Percentiles rank a stretch among this genome's conserved stretches.
These are phyloP conservation scores for Picathartes gymnocephalus DNA, from an alignment of 2,113 vertebrate species.

Conservation along the genomic window DNA sequence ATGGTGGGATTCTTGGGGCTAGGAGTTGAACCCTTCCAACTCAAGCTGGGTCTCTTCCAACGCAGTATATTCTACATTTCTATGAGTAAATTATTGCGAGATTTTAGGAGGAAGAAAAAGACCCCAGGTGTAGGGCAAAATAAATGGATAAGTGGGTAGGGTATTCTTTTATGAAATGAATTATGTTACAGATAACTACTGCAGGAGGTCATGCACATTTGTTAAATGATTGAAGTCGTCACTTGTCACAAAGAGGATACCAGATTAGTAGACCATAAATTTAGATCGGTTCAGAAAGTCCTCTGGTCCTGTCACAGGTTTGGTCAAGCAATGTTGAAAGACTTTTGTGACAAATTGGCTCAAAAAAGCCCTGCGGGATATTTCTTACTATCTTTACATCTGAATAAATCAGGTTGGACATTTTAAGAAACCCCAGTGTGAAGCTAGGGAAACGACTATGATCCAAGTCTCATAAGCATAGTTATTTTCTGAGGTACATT, in stretches of 20 bases:
- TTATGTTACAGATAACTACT: background rate
- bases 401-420: background rate
- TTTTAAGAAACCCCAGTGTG: background rate
- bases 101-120: background rate
- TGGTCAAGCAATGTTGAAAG: background rate
- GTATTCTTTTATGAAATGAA: background rate
- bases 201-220: background rate
- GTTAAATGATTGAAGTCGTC: background rate
- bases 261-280: background rate
- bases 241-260: background rate
- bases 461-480: background rate
- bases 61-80: background rate
- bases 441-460: background rate
- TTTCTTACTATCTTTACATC: background rate
- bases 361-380: background rate
- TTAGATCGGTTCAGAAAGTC: background rate
- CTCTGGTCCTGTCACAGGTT: background rate
- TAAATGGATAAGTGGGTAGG: background rate
- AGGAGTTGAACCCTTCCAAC: background rate
- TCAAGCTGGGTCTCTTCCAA: background rate
- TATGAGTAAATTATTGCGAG: background rate
- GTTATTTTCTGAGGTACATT: background rate
- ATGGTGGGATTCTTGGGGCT: background rate
- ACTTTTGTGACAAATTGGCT: background rate
- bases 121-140: background rate